A percentile compares a stretch with the other conserved stretches of the same genome.
These are phyloP conservation scores for Mormyrus iriodes DNA, from an alignment of 2,113 vertebrate genomes.

Conservation along the genomic window DNA sequence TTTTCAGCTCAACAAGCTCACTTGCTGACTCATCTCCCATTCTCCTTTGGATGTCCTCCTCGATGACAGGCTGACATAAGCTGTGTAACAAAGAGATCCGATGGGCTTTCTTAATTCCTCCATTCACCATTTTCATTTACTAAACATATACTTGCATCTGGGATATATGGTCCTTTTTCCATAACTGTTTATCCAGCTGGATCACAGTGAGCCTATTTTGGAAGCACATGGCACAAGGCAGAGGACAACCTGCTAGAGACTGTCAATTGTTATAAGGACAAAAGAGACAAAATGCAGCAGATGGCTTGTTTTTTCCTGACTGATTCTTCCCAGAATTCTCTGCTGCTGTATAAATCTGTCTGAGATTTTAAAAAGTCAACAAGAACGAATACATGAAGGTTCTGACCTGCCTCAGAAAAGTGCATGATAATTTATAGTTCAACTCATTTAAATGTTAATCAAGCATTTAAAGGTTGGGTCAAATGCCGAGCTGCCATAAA, in stretches of 20 bases:
- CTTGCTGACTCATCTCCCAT: constrained; percentile 32
- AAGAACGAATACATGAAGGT: neutral
- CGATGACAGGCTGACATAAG: constrained; percentile 49
- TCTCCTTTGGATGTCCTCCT: constrained; percentile 37
- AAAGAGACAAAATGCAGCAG: neutral
- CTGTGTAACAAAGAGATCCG: constrained; percentile 27
- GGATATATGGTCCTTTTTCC: neutral
- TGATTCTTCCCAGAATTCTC: neutral
- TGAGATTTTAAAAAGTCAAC: neutral
- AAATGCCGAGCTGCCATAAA: neutral
- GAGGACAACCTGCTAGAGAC: neutral
- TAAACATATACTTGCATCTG: neutral
- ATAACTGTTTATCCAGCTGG: neutral
- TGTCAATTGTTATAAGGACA: neutral
- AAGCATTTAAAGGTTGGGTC: neutral
- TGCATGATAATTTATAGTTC: neutral
- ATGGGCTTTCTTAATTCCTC: neutral
- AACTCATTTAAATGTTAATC: neutral
- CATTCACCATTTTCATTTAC: neutral
- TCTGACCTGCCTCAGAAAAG: neutral
- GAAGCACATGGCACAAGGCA: neutral
- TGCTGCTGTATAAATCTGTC: neutral
- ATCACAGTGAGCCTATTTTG: neutral
- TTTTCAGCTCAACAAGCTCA: constrained; percentile 39
- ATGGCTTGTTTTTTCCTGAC: neutral